A percentile compares a stretch with the other conserved stretches of the same genome.
Evolutionary conservation across 2,888 invertebrate genomes (phyloP).

Genomic region (Netelia virgata): DNA sequence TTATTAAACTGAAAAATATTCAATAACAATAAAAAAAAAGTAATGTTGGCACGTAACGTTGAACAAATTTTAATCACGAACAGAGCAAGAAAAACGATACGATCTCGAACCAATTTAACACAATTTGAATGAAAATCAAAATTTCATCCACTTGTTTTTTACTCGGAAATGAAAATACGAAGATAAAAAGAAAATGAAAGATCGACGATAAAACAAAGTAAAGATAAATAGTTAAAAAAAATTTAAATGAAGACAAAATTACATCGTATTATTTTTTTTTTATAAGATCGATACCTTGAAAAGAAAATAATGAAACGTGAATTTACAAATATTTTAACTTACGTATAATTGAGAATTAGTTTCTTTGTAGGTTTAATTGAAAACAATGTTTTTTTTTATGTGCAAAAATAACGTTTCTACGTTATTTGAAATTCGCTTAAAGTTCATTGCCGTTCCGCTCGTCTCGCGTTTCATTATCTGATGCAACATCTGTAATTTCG

Average conservation of each 20-base stretch:
- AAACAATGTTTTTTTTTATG: too few relatives aligned
- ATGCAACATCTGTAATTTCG: slow-evolving; percentile 70
- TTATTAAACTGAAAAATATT: slow-evolving; percentile 27
- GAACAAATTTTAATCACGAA: not conserved
- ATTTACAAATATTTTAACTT: too few relatives aligned
- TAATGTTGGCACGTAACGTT: not conserved
- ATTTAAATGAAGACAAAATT: not conserved
- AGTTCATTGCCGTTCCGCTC: slow-evolving; percentile 71
- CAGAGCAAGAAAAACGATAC: too few relatives aligned
- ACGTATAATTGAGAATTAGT: too few relatives aligned
- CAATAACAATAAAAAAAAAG: not conserved
- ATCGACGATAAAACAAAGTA: not conserved
- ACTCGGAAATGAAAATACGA: not conserved
- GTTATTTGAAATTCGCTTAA: slow-evolving; percentile 63
- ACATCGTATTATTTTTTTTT: not conserved
- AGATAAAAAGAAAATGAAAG: not conserved
- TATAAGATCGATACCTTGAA: too few relatives aligned
- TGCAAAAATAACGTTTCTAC: too few relatives aligned
- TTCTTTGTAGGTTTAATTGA: not conserved
- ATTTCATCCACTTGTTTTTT: too few relatives aligned
- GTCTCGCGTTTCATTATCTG: slow-evolving; percentile 62
- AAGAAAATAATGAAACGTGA: too few relatives aligned
- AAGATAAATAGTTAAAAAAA: not conserved
- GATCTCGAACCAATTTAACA: too few relatives aligned
- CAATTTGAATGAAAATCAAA: too few relatives aligned